Conservation (phyloP, 1,140 invertebrate genomes). For the Eurosta solidaginis region DNA sequence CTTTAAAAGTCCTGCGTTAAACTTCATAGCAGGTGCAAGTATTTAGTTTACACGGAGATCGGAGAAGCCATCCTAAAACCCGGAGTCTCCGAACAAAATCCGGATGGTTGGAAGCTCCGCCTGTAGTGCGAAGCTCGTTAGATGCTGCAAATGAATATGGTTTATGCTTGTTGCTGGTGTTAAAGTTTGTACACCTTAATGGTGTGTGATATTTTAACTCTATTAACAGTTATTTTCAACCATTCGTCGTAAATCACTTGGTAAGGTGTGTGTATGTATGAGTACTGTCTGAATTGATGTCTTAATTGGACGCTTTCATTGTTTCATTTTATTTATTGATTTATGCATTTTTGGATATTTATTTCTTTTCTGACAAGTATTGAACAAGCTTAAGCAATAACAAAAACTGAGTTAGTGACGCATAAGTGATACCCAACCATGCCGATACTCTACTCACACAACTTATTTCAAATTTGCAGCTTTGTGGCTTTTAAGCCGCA, state of each 20-base stretch:
- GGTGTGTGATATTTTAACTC: too few relatives aligned
- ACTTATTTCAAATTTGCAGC: not conserved
- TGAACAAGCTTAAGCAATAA: not conserved
- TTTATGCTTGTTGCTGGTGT: too few relatives aligned
- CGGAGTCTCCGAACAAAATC: too few relatives aligned
- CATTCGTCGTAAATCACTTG: not conserved
- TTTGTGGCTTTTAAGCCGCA: not conserved
- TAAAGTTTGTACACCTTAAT: too few relatives aligned
- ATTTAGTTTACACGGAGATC: too few relatives aligned
- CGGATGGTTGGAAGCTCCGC: too few relatives aligned
- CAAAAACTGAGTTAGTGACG: not conserved
- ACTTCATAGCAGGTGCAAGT: too few relatives aligned
- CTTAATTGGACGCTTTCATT: conserved; percentile 29
- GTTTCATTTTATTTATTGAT: conserved; percentile 31
- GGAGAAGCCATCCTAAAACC: too few relatives aligned
- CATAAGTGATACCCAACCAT: conserved; percentile 1
- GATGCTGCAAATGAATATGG: too few relatives aligned
- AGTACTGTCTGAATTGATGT: not conserved
- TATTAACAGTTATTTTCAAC: too few relatives aligned
- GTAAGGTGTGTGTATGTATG: not conserved
- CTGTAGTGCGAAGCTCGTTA: too few relatives aligned
- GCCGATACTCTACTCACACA: not conserved
- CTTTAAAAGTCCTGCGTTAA: too few relatives aligned
- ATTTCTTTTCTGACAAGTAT: not conserved
- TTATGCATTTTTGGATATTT: conserved; percentile 28